Evolutionary conservation across 2,113 vertebrate species (phyloP).

Genomic region (Tretioscincus oriximinensis): DNA sequence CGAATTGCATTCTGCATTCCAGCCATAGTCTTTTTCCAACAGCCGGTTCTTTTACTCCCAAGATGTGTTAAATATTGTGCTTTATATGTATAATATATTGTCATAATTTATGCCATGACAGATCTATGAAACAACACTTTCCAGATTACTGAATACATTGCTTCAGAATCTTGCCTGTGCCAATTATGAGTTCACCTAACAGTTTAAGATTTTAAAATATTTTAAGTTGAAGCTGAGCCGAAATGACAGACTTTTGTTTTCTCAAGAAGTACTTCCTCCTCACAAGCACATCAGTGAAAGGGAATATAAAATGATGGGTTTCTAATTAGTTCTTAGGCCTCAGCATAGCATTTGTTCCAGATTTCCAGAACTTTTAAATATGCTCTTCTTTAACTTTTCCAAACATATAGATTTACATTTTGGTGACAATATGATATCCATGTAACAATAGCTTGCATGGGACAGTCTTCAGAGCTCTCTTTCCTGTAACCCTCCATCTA

Average conservation of each 20-base stretch:
- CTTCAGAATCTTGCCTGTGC: neutral
- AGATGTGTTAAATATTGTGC: constrained; percentile 5
- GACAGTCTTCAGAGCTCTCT: no score
- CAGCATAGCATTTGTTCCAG: neutral
- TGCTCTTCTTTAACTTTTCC: neutral
- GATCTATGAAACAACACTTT: constrained; percentile 13
- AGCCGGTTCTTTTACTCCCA: neutral
- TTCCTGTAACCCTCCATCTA: no score
- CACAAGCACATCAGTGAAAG: neutral
- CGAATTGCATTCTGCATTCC: neutral
- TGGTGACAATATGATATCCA: neutral
- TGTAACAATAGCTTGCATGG: neutral
- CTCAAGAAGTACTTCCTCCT: neutral
- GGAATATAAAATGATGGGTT: neutral
- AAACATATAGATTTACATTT: neutral
- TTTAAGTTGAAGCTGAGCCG: neutral
- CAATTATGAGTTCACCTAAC: constrained; percentile 14
- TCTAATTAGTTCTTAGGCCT: neutral
- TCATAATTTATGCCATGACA: constrained; percentile 15
- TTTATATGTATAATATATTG: constrained; percentile 5
- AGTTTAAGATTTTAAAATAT: neutral
- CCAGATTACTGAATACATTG: constrained; percentile 4
- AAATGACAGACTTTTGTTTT: neutral
- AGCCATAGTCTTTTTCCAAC: neutral
- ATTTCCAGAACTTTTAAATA: neutral